phyloP scores from a whole-genome alignment of 2,797 vertebrate genomes.

The Premnoplex brunnescens region DNA sequence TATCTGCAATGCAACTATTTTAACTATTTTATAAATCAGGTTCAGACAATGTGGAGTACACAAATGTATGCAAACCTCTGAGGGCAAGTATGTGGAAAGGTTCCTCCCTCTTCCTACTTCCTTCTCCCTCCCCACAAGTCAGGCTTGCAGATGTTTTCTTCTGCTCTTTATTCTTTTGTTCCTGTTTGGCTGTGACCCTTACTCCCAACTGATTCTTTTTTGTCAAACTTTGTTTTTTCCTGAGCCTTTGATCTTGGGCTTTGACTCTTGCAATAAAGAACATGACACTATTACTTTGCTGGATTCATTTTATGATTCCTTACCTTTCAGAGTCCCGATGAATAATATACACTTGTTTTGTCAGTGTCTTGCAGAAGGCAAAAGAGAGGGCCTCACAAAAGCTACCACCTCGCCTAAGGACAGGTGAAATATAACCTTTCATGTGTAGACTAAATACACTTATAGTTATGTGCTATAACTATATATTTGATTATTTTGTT shows the following conservation, averaged over 20 bases:
- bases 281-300: neutral
- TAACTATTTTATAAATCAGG: constrained; percentile 48
- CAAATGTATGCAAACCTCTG: constrained; percentile 37
- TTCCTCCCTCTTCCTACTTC: constrained; percentile 60
- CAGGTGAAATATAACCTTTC: neutral
- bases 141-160: constrained; percentile 60
- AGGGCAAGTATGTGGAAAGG: constrained; percentile 48
- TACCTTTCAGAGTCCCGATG: neutral
- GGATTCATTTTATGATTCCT: neutral
- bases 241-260: constrained; percentile 46
- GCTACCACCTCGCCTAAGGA: neutral
- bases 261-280: constrained; percentile 41
- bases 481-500: neutral
- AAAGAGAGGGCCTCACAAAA: neutral
- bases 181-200: constrained; percentile 52
- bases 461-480: neutral
- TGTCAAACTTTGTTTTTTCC: constrained; percentile 63
- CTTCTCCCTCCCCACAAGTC: constrained; percentile 15
- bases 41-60: constrained; percentile 37
- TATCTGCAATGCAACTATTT: constrained; percentile 41
- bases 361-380: neutral
- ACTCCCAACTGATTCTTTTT: constrained; percentile 45
- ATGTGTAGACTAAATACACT: neutral
- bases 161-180: constrained; percentile 60
- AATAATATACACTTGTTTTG: neutral